Percentiles rank a stretch among this genome's conserved stretches.
Evolutionary conservation across 2,888 invertebrate species (phyloP).

Genomic region (Macrosoma leucophasiata): DNA sequence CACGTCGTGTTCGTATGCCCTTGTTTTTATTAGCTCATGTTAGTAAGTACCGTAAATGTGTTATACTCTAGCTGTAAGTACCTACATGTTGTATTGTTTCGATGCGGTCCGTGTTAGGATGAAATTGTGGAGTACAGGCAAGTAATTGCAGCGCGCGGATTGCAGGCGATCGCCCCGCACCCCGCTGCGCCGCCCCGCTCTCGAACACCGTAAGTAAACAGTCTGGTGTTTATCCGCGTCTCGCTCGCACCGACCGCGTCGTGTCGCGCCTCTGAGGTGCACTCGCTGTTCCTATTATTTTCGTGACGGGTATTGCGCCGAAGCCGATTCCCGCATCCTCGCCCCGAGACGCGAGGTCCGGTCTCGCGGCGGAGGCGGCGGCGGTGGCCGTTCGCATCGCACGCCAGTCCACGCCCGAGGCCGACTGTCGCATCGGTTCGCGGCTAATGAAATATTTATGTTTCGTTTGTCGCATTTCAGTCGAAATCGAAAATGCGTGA

Average conservation of each 20-base stretch:
- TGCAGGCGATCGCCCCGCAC: conserved; percentile 64
- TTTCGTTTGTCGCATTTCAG: conserved; percentile 42
- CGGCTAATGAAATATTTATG: conserved; percentile 55
- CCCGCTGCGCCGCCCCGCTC: conserved; percentile 59
- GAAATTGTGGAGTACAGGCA: conserved; percentile 59
- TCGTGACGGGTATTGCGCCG: conserved; percentile 76
- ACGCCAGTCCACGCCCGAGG: conserved; percentile 69
- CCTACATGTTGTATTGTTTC: too few species aligned
- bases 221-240: conserved; percentile 76
- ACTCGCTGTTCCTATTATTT: conserved; percentile 76
- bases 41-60: too few species aligned
- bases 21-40: too few species aligned
- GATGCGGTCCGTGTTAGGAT: conserved; percentile 44
- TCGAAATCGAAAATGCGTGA: conserved; percentile 61
- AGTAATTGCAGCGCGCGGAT: conserved; percentile 74
- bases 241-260: conserved; percentile 74
- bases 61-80: too few species aligned
- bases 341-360: conserved; percentile 74
- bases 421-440: conserved; percentile 67
- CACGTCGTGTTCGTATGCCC: too few species aligned
- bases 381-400: conserved; percentile 65
- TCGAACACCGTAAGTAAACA: conserved; percentile 75
- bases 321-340: conserved; percentile 75
- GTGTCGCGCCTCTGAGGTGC: conserved; percentile 75
- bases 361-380: conserved; percentile 70